Conservation (phyloP, 2,113 vertebrate genomes). For the Aix galericulata region DNA sequence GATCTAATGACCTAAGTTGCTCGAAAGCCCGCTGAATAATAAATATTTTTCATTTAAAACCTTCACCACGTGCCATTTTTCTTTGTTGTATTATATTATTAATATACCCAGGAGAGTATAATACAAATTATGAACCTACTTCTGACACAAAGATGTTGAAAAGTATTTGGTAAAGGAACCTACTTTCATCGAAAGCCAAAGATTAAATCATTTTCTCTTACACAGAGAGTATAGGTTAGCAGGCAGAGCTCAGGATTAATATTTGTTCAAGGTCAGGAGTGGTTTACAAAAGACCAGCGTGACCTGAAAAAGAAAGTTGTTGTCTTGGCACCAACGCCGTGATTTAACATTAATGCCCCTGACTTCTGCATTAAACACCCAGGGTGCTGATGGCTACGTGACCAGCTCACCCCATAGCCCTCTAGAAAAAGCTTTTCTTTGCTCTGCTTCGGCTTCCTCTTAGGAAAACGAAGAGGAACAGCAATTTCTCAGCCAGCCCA, state of each 20-base stretch:
- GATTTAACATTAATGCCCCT: background rate
- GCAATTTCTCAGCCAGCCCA: background rate
- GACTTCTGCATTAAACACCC: background rate
- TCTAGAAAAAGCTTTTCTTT: background rate
- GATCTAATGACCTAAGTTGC: slow-evolving; percentile 51
- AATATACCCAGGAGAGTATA: slow-evolving; percentile 34
- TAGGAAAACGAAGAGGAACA: background rate
- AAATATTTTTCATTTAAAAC: slow-evolving; percentile 62
- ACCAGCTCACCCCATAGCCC: background rate
- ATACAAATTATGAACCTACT: slow-evolving; percentile 36
- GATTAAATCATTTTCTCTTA: slow-evolving; percentile 41
- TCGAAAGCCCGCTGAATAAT: slow-evolving; percentile 40
- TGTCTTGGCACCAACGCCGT: background rate
- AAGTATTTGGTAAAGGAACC: slow-evolving; percentile 52
- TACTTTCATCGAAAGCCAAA: slow-evolving; percentile 49
- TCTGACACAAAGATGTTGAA: slow-evolving; percentile 59
- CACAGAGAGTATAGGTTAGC: background rate
- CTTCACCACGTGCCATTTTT: slow-evolving; percentile 39
- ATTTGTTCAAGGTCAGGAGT: background rate
- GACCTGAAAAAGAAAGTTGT: background rate
- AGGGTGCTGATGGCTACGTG: background rate
- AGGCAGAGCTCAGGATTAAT: slow-evolving; percentile 15
- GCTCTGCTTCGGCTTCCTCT: background rate
- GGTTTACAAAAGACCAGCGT: background rate
- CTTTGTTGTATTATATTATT: slow-evolving; percentile 51